A percentile compares a stretch with the other conserved stretches of the same genome.
Evolutionary conservation across 1,140 invertebrate species (phyloP).

Genomic region (Bombus difficillimus): DNA sequence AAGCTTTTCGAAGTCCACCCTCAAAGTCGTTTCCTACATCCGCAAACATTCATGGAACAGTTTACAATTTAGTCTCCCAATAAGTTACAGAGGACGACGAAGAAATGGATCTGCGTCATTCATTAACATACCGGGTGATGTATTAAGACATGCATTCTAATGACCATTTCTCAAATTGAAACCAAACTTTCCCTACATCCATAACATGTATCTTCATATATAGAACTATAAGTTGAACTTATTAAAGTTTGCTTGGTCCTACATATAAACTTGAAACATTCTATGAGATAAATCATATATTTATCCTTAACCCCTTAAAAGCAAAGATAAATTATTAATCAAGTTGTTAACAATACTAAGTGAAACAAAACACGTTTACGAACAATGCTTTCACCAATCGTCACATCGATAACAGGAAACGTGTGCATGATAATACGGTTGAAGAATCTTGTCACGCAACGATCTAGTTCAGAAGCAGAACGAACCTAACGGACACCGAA

Average conservation of each 20-base stretch:
- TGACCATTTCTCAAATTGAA: neutral
- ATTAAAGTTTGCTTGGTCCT: neutral
- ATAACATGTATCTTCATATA: no score
- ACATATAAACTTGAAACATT: neutral
- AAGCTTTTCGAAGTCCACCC: constrained; percentile 5
- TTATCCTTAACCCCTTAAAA: neutral
- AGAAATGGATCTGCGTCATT: constrained; percentile 5
- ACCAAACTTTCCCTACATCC: neutral
- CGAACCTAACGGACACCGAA: constrained; percentile 19
- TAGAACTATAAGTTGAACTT: no score
- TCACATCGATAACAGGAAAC: no score
- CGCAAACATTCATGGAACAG: constrained; percentile 14
- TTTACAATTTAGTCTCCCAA: neutral
- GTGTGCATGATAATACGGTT: neutral
- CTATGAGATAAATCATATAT: neutral
- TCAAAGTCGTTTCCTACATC: neutral
- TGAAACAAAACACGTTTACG: neutral
- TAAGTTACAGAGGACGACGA: neutral
- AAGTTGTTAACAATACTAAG: neutral
- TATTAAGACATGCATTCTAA: neutral
- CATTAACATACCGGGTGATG: neutral
- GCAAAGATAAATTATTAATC: neutral
- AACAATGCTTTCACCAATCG: neutral
- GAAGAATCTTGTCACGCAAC: constrained; percentile 12
- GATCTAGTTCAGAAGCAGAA: constrained; percentile 23